These are phyloP conservation scores for Ephestia elutella DNA, from an alignment of 1,140 invertebrate genomes.

Conservation along the genomic window DNA sequence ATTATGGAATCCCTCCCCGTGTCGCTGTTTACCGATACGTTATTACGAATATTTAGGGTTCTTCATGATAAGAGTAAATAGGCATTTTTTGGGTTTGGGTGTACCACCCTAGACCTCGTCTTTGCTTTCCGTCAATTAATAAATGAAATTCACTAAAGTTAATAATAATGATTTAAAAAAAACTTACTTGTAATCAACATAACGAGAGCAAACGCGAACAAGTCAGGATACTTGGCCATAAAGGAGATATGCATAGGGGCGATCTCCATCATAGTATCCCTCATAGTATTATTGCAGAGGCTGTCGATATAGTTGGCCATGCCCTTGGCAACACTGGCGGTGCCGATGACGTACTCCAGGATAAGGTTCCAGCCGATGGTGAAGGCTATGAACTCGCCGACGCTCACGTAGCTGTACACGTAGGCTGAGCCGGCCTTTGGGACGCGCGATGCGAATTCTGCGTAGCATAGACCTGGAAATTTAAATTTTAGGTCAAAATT, in stretches of 20 bases:
- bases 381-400: slow-evolving; percentile 88
- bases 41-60: too few relatives aligned
- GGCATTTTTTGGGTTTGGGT: too few relatives aligned
- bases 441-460: slow-evolving; percentile 90
- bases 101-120: too few relatives aligned
- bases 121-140: too few relatives aligned
- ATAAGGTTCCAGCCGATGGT: slow-evolving; percentile 93
- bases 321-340: slow-evolving; percentile 92
- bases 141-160: too few relatives aligned
- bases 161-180: too few relatives aligned
- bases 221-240: slow-evolving; percentile 88
- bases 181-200: slow-evolving; percentile 77
- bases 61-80: too few relatives aligned
- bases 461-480: slow-evolving; percentile 83
- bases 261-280: slow-evolving; percentile 77
- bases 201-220: slow-evolving; percentile 84
- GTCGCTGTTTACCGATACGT: too few relatives aligned
- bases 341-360: slow-evolving; percentile 88
- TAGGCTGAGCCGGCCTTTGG: slow-evolving; percentile 91
- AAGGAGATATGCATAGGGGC: slow-evolving; percentile 83
- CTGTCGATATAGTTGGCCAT: slow-evolving; percentile 93
- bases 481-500: not conserved
- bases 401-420: slow-evolving; percentile 91
- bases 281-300: slow-evolving; percentile 84
- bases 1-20: too few relatives aligned